A percentile compares a stretch with the other conserved stretches of the same genome.
These are phyloP conservation scores for Tetraneura akinire DNA, from an alignment of 1,140 invertebrate species.

Conservation along the genomic window DNA sequence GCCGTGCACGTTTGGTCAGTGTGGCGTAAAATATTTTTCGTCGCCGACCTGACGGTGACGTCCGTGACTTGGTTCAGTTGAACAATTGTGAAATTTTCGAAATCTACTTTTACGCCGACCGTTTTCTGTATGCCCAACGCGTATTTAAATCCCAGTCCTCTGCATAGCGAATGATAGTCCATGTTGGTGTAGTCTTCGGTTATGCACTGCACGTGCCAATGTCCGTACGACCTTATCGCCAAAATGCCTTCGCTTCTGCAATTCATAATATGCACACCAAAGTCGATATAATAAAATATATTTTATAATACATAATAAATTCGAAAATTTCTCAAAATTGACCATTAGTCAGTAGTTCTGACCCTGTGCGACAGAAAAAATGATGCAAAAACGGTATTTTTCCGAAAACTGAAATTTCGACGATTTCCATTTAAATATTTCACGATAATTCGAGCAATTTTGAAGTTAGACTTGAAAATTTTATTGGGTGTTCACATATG, in stretches of 20 bases:
- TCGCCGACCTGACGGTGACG: slow-evolving; percentile 14
- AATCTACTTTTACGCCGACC: not conserved
- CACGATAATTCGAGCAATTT: too few species aligned
- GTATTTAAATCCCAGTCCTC: slow-evolving; percentile 11
- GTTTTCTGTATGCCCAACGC: slow-evolving; percentile 8
- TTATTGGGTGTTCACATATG: too few species aligned
- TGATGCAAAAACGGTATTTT: too few species aligned
- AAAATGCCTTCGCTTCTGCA: slow-evolving; percentile 63
- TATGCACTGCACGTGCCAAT: slow-evolving; percentile 67
- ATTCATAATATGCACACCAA: slow-evolving; percentile 44
- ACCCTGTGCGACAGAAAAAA: too few species aligned
- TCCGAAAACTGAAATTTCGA: too few species aligned
- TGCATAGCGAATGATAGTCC: slow-evolving; percentile 27
- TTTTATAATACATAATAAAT: too few species aligned
- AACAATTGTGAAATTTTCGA: slow-evolving; percentile 22
- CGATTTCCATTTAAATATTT: too few species aligned
- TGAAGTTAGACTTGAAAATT: too few species aligned
- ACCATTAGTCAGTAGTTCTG: too few species aligned
- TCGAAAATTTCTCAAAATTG: too few species aligned
- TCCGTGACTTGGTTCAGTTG: not conserved
- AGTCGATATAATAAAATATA: too few species aligned
- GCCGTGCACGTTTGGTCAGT: not conserved
- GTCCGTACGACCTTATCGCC: slow-evolving; percentile 62
- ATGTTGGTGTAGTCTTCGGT: slow-evolving; percentile 46
- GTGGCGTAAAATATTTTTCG: not conserved